Conservation (phyloP, 2,888 invertebrate species). For the Alviniconcha strummeri region DNA sequence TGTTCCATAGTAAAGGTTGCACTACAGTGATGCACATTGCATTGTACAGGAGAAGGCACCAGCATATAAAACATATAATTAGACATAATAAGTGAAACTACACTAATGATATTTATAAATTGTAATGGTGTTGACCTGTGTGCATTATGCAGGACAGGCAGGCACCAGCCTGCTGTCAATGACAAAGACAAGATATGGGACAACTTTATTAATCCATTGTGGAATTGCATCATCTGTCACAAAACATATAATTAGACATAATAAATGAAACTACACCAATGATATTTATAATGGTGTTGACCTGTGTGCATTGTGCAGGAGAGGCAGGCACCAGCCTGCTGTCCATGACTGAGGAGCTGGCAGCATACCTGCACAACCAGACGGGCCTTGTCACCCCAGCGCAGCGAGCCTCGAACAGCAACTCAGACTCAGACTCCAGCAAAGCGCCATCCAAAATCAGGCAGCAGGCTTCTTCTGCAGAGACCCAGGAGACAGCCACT, state of each 20-base stretch:
- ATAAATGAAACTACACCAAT: too few species aligned
- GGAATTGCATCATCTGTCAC: too few species aligned
- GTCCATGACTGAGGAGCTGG: slow-evolving; percentile 48
- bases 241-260: too few species aligned
- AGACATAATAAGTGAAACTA: too few species aligned
- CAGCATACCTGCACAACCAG: slow-evolving; percentile 48
- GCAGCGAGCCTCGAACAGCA: slow-evolving; percentile 3
- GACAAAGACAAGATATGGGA: slow-evolving; percentile 31
- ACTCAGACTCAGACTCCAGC: slow-evolving; percentile 15
- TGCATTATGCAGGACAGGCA: neutral
- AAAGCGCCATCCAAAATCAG: neutral
- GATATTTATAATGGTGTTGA: too few species aligned
- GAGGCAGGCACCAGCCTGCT: slow-evolving; percentile 32
- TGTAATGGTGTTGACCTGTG: too few species aligned
- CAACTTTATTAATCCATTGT: too few species aligned
- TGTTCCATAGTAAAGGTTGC: too few species aligned
- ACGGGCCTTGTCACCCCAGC: slow-evolving; percentile 39
- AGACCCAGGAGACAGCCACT: neutral
- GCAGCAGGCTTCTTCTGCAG: neutral
- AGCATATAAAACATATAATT: too few species aligned
- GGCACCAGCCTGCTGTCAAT: slow-evolving; percentile 41
- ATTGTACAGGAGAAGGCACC: too few species aligned
- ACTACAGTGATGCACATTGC: too few species aligned
- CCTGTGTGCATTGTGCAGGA: neutral
- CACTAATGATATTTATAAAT: too few species aligned